Evolutionary conservation across 2,888 invertebrate genomes (phyloP).

Genomic region (Cephonodes hylas): DNA sequence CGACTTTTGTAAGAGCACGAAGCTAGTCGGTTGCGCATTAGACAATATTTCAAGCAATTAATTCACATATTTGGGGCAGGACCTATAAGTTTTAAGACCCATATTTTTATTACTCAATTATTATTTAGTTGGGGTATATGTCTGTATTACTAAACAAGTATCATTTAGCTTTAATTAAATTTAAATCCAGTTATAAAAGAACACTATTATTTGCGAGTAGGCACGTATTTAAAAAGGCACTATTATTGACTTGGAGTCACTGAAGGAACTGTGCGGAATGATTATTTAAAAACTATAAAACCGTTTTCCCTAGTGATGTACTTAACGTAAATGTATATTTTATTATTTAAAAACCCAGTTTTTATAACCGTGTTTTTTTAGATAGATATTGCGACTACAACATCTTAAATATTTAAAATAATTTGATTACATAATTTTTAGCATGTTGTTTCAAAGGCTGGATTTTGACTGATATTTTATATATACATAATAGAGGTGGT

Average conservation of each 20-base stretch:
- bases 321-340: neutral
- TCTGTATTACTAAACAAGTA: neutral
- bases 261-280: slow-evolving; percentile 3
- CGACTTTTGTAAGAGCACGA: too few relatives aligned
- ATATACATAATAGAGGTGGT: too few relatives aligned
- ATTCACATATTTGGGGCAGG: too few relatives aligned
- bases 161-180: neutral
- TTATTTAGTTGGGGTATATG: neutral
- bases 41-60: too few relatives aligned
- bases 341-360: neutral
- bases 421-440: neutral
- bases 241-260: neutral
- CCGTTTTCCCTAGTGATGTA: neutral
- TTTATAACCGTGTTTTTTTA: neutral
- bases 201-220: neutral
- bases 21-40: too few relatives aligned
- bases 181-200: neutral
- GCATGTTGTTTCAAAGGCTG: neutral
- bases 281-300: neutral
- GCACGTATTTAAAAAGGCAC: neutral
- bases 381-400: neutral
- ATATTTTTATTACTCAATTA: too few relatives aligned
- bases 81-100: too few relatives aligned
- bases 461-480: too few relatives aligned
- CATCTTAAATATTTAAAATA: neutral